These are phyloP conservation scores for Zaprionus lachaisei DNA, from an alignment of 1,140 invertebrate species.

Conservation along the genomic window DNA sequence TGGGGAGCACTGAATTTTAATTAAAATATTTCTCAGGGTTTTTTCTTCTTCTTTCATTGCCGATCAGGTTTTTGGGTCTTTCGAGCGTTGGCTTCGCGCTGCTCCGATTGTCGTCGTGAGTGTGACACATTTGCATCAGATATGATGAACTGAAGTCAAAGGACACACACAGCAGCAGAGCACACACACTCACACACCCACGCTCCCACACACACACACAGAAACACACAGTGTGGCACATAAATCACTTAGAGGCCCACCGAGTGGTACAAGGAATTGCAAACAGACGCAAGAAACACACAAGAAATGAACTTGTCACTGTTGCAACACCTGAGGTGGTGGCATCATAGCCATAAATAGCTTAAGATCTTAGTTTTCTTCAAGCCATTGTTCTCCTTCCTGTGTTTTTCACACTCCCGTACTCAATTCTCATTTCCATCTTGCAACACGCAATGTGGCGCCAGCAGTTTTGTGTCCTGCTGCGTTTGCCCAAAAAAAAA, in stretches of 20 bases:
- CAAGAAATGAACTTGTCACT: slow-evolving; percentile 69
- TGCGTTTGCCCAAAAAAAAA: slow-evolving; percentile 61
- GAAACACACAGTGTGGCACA: slow-evolving; percentile 15
- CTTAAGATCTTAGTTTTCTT: slow-evolving; percentile 47
- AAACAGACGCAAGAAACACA: slow-evolving; percentile 13
- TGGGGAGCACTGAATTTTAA: slow-evolving; percentile 76
- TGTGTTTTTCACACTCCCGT: slow-evolving; percentile 22
- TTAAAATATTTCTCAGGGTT: slow-evolving; percentile 82
- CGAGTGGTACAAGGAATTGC: slow-evolving; percentile 38
- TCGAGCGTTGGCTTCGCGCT: not conserved
- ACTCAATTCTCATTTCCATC: slow-evolving; percentile 36
- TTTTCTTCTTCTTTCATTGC: slow-evolving; percentile 46
- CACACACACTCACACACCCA: not conserved
- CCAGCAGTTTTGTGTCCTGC: slow-evolving; percentile 61
- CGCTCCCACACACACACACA: not conserved
- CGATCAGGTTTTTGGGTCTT: slow-evolving; percentile 13
- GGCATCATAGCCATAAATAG: slow-evolving; percentile 61
- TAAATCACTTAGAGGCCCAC: slow-evolving; percentile 60
- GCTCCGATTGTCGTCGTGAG: slow-evolving; percentile 62
- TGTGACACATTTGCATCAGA: slow-evolving; percentile 82
- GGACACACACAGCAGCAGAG: slow-evolving; percentile 48
- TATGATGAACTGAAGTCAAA: slow-evolving; percentile 63
- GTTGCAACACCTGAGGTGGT: slow-evolving; percentile 57
- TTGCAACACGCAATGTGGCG: slow-evolving; percentile 51
- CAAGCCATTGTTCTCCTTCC: slow-evolving; percentile 27